These are phyloP conservation scores for Pararge aegeria DNA, from an alignment of 1,140 invertebrate species.

Conservation along the genomic window DNA sequence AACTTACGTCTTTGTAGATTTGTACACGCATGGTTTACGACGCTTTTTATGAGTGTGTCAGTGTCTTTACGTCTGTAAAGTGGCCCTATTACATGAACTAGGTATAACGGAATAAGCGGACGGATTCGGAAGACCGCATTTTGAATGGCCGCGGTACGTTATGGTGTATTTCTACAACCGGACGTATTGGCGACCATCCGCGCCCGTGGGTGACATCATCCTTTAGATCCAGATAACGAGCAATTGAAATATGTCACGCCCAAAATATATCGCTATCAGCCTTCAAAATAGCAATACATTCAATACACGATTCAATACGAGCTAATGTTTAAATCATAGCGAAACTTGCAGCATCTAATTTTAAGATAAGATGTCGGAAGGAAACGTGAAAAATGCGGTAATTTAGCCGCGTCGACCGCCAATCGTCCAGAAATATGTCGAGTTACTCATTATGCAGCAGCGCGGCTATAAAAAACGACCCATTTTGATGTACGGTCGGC, in stretches of 20 bases:
- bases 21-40: no score
- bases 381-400: slow-evolving; percentile 20
- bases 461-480: slow-evolving; percentile 57
- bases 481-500: slow-evolving; percentile 37
- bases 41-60: no score
- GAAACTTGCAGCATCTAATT: slow-evolving; percentile 5
- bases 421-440: slow-evolving; percentile 38
- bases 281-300: slow-evolving; percentile 8
- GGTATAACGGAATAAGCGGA: slow-evolving; percentile 25
- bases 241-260: slow-evolving; percentile 43
- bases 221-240: slow-evolving; percentile 44
- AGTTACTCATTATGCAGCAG: slow-evolving; percentile 36
- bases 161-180: slow-evolving; percentile 24
- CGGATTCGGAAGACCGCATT: slow-evolving; percentile 28
- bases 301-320: neutral
- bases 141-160: slow-evolving; percentile 20
- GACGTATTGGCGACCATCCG: slow-evolving; percentile 46
- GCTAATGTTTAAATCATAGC: neutral
- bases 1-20: no score
- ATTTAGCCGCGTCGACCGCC: slow-evolving; percentile 26
- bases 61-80: neutral
- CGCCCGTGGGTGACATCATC: slow-evolving; percentile 52
- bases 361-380: slow-evolving; percentile 28
- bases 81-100: slow-evolving; percentile 5
- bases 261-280: slow-evolving; percentile 9